Evolutionary conservation across 2,888 invertebrate genomes (phyloP), one percentile per base, ranked within the genome.

Genomic region (Phengaris alcon): DNA sequence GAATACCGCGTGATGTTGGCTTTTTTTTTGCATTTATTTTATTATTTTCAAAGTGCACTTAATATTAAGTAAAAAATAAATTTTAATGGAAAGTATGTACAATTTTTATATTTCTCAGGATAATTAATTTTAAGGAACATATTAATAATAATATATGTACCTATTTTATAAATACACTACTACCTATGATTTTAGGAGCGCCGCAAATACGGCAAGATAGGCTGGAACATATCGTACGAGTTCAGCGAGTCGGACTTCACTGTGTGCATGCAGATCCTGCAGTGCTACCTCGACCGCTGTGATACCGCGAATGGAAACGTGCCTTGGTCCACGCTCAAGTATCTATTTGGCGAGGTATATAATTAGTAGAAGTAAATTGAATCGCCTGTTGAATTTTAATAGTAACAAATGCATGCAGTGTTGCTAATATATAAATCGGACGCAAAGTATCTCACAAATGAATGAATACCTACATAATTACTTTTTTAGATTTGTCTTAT

Each of bases 171-270:
- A 22, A 22, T 22, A 22, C 22, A 35, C 35, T 35, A 35, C 35
- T 35, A 35, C 35, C 35, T 7, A n/a, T 15, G 46, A 22, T 69
- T 75, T 13, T 87, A 97, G 95, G 98, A 98, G 87, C 95, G 98
- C 70, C 95, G 98, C 79, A 98, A 98, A 86, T 98, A 98, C 87
- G 98, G 97, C 83, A 98, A 98, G 91, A 96, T 98, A 76, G 98
- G 98, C 0, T 98, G 98, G 98, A 98, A 98, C 86, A 97, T 98
- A 79, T 94, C 95, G 75, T 98, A 98, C 87, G 98, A 98, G 89
- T 98, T 98, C 90, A 98, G 97, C 88, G 97, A 98, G 88, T 97
- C 97, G 0, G 98, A 98, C 89, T 98, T 98, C 87, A 95, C 96
- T 77, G 98, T 98, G 54, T 98, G 98, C 90, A 95, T 97, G 82